Conservation (phyloP, 2,113 vertebrate genomes). For the Suncus etruscus region DNA sequence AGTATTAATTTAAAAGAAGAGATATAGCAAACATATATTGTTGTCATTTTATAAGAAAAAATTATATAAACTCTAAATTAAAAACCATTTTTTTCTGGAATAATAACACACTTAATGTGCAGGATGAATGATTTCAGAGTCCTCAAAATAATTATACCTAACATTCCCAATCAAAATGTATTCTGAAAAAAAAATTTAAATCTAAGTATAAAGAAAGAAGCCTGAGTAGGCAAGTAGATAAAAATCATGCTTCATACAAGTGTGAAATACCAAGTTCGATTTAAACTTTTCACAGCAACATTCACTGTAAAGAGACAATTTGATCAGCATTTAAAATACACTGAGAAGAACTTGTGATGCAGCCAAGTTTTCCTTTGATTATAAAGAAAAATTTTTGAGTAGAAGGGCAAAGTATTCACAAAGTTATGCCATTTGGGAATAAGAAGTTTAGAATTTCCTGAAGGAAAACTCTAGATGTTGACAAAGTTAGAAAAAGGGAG, state of each 20-base stretch:
- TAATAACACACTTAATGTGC: not conserved
- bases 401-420: not conserved
- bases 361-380: slow-evolving; percentile 25
- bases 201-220: slow-evolving; percentile 25
- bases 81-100: slow-evolving; percentile 1
- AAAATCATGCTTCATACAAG: not conserved
- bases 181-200: slow-evolving; percentile 17
- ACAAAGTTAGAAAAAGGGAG: not conserved
- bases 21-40: not conserved
- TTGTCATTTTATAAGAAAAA: not conserved
- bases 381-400: slow-evolving; percentile 31
- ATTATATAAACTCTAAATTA: not conserved
- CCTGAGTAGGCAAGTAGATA: not conserved
- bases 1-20: not conserved
- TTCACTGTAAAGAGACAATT: slow-evolving; percentile 31
- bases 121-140: not conserved
- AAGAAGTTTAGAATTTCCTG: not conserved
- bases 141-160: slow-evolving; percentile 41
- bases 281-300: slow-evolving; percentile 35
- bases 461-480: not conserved
- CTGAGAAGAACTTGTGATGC: slow-evolving; percentile 17
- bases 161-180: slow-evolving; percentile 48
- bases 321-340: slow-evolving; percentile 29
- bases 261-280: slow-evolving; percentile 32
- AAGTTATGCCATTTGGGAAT: slow-evolving; percentile 5